These are phyloP conservation scores for Laspeyria flexula DNA, from an alignment of 2,888 invertebrate species.

Conservation along the genomic window DNA sequence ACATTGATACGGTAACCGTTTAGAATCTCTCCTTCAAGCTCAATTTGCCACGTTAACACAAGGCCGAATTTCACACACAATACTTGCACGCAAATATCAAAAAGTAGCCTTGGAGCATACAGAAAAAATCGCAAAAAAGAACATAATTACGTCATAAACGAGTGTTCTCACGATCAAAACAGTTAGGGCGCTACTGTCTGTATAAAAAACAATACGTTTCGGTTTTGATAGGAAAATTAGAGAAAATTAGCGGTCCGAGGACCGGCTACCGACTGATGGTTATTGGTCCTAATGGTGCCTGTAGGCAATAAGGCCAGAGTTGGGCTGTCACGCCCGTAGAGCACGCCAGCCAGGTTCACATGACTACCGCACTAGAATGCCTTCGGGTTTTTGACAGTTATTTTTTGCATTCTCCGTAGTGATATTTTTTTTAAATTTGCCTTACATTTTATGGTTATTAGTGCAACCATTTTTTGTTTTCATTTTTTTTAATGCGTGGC, in stretches of 20 bases:
- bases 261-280: conserved; percentile 81
- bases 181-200: conserved; percentile 71
- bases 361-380: conserved; percentile 41
- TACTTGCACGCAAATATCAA: conserved; percentile 58
- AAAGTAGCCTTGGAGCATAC: conserved; percentile 56
- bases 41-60: conserved; percentile 71
- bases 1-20: conserved; percentile 46
- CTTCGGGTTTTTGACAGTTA: conserved; percentile 10
- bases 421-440: not conserved
- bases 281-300: conserved; percentile 83
- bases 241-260: conserved; percentile 79
- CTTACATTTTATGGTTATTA: not conserved
- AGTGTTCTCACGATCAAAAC: conserved; percentile 76
- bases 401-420: not conserved
- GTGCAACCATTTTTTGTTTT: too few relatives aligned
- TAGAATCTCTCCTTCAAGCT: conserved; percentile 70
- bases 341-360: conserved; percentile 72
- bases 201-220: conserved; percentile 71
- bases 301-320: conserved; percentile 71
- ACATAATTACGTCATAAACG: conserved; percentile 71
- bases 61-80: conserved; percentile 66
- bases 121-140: conserved; percentile 50
- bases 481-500: too few relatives aligned
- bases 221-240: conserved; percentile 86
- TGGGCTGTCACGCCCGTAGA: conserved; percentile 74